These are phyloP conservation scores for Sebastes kiyomatsui DNA, from an alignment of 2,797 vertebrate genomes.

Conservation along the genomic window DNA sequence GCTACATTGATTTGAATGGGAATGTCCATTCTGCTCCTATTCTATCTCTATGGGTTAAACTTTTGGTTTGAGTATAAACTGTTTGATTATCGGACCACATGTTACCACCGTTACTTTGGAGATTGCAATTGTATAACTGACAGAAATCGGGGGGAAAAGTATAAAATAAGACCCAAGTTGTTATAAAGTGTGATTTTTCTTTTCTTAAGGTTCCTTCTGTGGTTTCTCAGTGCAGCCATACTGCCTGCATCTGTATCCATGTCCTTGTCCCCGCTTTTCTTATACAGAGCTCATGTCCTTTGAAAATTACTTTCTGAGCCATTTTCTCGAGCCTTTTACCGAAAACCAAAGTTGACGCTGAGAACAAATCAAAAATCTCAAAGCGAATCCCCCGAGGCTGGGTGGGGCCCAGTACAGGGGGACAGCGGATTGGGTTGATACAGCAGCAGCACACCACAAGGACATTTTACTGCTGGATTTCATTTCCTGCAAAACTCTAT, in stretches of 20 bases:
- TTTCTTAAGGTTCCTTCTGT: background rate
- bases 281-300: constrained; percentile 34
- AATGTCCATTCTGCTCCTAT: background rate
- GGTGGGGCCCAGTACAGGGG: background rate
- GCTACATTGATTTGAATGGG: background rate
- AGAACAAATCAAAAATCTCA: constrained; percentile 54
- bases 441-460: constrained; percentile 1
- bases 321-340: constrained; percentile 31
- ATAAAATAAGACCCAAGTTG: background rate
- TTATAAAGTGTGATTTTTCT: background rate
- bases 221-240: background rate
- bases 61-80: background rate
- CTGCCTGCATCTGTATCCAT: constrained; percentile 10
- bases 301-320: constrained; percentile 50
- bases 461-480: constrained; percentile 34
- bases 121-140: background rate
- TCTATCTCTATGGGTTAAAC: background rate
- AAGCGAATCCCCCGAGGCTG: background rate
- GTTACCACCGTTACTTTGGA: too few species aligned
- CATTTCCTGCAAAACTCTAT: constrained; percentile 13
- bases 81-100: background rate
- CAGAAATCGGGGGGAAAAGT: background rate
- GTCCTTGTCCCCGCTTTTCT: constrained; percentile 29
- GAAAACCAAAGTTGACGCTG: constrained; percentile 41
- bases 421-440: constrained; percentile 21